These are phyloP conservation scores for Amblyornis subalaris DNA, from an alignment of 2,113 vertebrate genomes.

Conservation along the genomic window DNA sequence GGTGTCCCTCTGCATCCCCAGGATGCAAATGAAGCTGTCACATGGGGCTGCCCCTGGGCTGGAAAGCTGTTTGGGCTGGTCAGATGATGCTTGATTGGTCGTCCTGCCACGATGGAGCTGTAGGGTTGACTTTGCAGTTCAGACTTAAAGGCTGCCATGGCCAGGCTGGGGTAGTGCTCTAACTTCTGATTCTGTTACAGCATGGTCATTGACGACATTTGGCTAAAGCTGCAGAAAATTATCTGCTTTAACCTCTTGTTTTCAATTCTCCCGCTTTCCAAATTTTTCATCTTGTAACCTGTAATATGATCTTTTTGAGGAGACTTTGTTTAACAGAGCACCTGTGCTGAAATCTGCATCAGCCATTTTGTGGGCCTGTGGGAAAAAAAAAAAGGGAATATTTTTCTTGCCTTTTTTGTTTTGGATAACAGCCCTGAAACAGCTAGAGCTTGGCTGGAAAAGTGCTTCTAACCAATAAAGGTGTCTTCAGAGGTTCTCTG, in stretches of 20 bases:
- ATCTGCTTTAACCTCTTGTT: background rate
- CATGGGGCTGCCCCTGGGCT: accelerated
- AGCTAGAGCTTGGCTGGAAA: background rate
- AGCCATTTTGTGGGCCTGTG: background rate
- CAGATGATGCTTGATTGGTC: background rate
- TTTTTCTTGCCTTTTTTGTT: background rate
- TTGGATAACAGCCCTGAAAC: background rate
- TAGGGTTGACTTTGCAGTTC: background rate
- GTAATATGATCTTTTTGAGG: background rate
- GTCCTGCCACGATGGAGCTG: background rate
- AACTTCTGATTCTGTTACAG: background rate
- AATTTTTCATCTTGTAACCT: background rate
- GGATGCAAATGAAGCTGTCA: background rate
- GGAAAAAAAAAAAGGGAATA: background rate
- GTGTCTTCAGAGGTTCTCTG: background rate
- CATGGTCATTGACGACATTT: background rate
- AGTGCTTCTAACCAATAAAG: background rate
- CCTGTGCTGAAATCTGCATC: background rate
- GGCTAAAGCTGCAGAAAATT: background rate
- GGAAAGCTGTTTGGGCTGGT: background rate
- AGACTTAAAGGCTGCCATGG: background rate
- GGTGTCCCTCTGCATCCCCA: background rate
- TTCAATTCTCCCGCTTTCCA: background rate
- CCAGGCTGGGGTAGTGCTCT: background rate
- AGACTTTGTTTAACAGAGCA: background rate